phyloP scores from a whole-genome alignment of 2,113 vertebrate species.

The Heterotilapia buettikoferi region DNA sequence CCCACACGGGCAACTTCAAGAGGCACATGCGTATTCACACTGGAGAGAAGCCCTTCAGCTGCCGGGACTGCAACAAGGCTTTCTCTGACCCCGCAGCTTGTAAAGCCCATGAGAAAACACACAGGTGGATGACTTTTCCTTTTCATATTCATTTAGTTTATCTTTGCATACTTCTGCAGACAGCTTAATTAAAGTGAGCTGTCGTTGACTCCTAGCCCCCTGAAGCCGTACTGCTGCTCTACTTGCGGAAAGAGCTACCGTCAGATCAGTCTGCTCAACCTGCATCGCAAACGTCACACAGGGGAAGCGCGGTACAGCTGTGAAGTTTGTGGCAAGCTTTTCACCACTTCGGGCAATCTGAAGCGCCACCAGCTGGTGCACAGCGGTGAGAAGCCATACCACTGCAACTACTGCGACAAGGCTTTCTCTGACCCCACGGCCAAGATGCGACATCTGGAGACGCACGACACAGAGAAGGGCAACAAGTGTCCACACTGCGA shows the following conservation, averaged over 20 bases:
- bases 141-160: background rate
- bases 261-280: conserved; percentile 93
- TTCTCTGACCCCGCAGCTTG: conserved; percentile 95
- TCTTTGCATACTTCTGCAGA: background rate
- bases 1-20: conserved; percentile 96
- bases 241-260: conserved; percentile 96
- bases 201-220: conserved; percentile 68
- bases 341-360: conserved; percentile 95
- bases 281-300: conserved; percentile 96
- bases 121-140: conserved; percentile 73
- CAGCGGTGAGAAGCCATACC: conserved; percentile 95
- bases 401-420: conserved; percentile 90
- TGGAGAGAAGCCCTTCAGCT: conserved; percentile 93
- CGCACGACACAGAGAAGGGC: conserved; percentile 91
- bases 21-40: conserved; percentile 97
- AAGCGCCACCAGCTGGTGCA: conserved; percentile 97
- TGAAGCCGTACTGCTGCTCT: conserved; percentile 91
- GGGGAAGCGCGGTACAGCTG: conserved; percentile 92
- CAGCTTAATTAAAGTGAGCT: background rate
- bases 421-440: conserved; percentile 96
- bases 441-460: conserved; percentile 97
- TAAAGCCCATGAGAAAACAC: conserved; percentile 97
- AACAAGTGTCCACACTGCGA: conserved; percentile 96
- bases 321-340: conserved; percentile 89
- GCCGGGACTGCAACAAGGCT: conserved; percentile 90